Percentiles rank a stretch among this genome's conserved stretches.
Conservation (phyloP, 2,113 vertebrate genomes). For the Leptodactylus fuscus region DNA sequence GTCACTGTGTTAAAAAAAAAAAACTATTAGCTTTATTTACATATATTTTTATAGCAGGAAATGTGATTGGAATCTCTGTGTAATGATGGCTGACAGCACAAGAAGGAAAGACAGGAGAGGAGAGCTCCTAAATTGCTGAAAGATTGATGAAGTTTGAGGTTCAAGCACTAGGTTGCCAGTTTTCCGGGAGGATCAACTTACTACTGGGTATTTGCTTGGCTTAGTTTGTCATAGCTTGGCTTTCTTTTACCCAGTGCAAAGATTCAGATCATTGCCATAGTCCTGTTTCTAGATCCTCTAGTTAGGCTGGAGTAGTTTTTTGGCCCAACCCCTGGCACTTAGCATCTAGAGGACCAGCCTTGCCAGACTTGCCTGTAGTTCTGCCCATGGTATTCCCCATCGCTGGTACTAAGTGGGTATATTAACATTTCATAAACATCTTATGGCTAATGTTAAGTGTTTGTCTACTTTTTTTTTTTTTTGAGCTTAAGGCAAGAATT, state of each 20-base stretch:
- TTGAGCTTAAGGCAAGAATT: not conserved
- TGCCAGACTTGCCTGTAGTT: too few species aligned
- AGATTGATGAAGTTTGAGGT: constrained; percentile 5
- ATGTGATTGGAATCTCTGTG: not conserved
- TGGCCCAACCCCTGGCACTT: not conserved
- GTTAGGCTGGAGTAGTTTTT: not conserved
- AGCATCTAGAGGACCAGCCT: not conserved
- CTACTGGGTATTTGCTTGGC: not conserved
- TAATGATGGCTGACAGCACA: not conserved
- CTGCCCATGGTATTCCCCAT: not conserved
- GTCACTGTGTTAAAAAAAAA: too few species aligned
- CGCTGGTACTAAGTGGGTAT: not conserved
- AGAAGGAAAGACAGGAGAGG: not conserved
- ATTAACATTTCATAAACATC: not conserved
- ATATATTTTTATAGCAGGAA: not conserved
- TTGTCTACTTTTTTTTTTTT: not conserved
- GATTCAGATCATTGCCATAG: not conserved
- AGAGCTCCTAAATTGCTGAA: not conserved
- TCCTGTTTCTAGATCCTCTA: not conserved
- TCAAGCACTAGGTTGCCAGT: not conserved
- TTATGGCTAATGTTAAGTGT: not conserved
- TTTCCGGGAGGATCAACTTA: not conserved
- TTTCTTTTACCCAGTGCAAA: not conserved
- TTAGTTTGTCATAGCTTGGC: not conserved
- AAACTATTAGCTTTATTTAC: not conserved